Percentiles rank a stretch among this genome's conserved stretches.
Conservation (phyloP, 2,113 vertebrate species). For the Nerophis ophidion region DNA sequence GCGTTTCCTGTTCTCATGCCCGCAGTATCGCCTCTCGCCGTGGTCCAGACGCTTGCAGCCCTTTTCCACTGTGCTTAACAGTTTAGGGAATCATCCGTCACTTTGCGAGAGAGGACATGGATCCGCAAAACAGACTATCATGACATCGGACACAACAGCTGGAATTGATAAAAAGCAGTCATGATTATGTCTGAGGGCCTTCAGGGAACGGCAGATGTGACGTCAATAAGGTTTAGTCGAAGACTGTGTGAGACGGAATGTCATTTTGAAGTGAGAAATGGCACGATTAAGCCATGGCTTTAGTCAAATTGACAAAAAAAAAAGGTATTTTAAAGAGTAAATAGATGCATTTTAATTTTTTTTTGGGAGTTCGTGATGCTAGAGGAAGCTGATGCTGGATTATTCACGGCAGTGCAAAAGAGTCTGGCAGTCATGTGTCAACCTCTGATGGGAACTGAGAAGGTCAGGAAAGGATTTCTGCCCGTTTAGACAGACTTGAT, state of each 20-base stretch:
- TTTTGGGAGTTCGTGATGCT: neutral
- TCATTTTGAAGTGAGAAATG: slow-evolving; percentile 3
- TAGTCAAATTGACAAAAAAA: neutral
- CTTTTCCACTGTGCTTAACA: slow-evolving; percentile 35
- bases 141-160: slow-evolving; percentile 1
- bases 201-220: neutral
- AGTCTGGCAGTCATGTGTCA: slow-evolving; percentile 30
- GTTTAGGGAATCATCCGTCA: slow-evolving; percentile 43
- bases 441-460: slow-evolving; percentile 46
- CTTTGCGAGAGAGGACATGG: slow-evolving; percentile 28
- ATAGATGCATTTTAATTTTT: slow-evolving; percentile 5
- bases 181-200: neutral
- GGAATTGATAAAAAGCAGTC: slow-evolving; percentile 9
- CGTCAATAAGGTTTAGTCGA: neutral
- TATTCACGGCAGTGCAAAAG: slow-evolving; percentile 59
- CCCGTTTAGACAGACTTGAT: slow-evolving; percentile 17
- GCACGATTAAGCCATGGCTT: slow-evolving; percentile 1
- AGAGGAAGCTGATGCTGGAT: slow-evolving; percentile 42
- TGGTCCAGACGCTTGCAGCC: slow-evolving; percentile 16
- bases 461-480: slow-evolving; percentile 43
- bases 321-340: neutral
- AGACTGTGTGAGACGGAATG: too few species aligned
- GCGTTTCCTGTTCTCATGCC: slow-evolving; percentile 35
- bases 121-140: slow-evolving; percentile 15
- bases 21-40: slow-evolving; percentile 31